These are phyloP conservation scores for Progne subis DNA, from an alignment of 2,113 vertebrate genomes.

Conservation along the genomic window DNA sequence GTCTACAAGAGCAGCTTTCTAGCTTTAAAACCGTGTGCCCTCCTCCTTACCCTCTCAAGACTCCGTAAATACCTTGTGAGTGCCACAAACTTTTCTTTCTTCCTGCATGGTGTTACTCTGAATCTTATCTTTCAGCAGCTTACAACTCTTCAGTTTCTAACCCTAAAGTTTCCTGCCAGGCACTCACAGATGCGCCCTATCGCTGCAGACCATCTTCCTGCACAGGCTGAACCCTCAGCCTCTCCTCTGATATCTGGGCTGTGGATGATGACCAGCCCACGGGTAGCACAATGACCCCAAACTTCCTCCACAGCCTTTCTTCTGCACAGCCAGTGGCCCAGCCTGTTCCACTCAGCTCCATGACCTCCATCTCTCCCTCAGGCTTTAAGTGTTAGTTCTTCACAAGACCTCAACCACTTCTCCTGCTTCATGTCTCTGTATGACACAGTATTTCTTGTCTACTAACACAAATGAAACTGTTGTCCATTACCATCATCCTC, in stretches of 20 bases:
- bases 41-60: background rate
- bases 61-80: background rate
- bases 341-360: background rate
- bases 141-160: background rate
- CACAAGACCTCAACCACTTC: background rate
- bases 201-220: background rate
- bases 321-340: background rate
- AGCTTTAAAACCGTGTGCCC: background rate
- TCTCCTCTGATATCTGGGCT: background rate
- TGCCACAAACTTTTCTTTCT: background rate
- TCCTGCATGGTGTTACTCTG: background rate
- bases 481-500: background rate
- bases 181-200: background rate
- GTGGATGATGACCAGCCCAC: background rate
- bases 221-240: background rate
- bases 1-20: background rate
- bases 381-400: background rate
- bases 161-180: background rate
- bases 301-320: background rate
- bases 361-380: background rate
- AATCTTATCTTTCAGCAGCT: background rate
- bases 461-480: background rate
- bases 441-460: background rate
- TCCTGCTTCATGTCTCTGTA: background rate
- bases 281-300: fast-evolving